These are phyloP conservation scores for Drosophila fulvimacula DNA, from an alignment of 2,888 invertebrate genomes.

Conservation along the genomic window DNA sequence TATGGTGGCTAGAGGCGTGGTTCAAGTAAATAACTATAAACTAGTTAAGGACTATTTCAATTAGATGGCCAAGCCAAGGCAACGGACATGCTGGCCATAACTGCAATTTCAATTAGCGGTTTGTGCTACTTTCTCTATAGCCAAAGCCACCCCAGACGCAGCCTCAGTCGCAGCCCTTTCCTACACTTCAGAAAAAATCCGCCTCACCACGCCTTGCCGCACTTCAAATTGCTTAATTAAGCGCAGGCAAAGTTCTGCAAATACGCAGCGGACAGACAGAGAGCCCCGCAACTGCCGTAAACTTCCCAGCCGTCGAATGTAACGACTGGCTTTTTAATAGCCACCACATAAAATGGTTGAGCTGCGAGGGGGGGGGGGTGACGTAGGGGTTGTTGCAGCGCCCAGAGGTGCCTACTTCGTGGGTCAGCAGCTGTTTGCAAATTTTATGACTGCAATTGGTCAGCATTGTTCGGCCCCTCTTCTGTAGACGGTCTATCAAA, in stretches of 20 bases:
- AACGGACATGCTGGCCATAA: constrained; percentile 59
- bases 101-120: constrained; percentile 78
- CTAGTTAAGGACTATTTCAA: constrained; percentile 79
- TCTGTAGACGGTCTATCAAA: neutral
- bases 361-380: neutral
- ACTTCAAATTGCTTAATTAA: constrained; percentile 80
- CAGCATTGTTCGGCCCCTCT: constrained; percentile 41
- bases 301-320: constrained; percentile 72
- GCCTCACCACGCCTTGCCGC: constrained; percentile 8
- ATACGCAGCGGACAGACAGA: constrained; percentile 42
- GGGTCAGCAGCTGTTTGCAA: constrained; percentile 49
- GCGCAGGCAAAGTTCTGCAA: constrained; percentile 72
- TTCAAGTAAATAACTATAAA: constrained; percentile 75
- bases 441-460: constrained; percentile 71
- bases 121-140: constrained; percentile 68
- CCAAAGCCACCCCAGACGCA: constrained; percentile 12
- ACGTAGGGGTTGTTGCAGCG: neutral
- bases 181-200: neutral
- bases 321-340: constrained; percentile 74
- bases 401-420: constrained; percentile 13
- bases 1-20: neutral
- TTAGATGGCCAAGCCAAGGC: constrained; percentile 64
- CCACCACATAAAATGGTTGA: constrained; percentile 52
- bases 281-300: constrained; percentile 50
- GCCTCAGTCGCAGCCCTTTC: neutral